Conservation (phyloP, 2,797 vertebrate genomes). For the Onychomys arenicola region DNA sequence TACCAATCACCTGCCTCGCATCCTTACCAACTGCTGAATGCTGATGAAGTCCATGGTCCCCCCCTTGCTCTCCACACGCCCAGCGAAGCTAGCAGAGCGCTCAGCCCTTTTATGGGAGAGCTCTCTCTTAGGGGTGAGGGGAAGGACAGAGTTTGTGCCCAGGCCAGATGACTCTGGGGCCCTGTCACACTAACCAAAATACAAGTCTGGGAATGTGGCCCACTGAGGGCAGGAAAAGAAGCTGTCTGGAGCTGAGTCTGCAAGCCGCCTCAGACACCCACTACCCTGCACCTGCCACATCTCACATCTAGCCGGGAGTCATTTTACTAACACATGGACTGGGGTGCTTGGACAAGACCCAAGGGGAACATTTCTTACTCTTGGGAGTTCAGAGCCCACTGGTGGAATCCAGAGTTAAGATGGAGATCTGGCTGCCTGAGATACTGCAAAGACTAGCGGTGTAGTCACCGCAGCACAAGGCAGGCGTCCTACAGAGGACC, state of each 20-base stretch:
- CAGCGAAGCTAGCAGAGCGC: neutral
- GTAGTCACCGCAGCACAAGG: neutral
- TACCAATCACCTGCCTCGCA: fast-evolving
- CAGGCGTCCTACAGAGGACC: neutral
- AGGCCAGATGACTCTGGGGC: constrained; percentile 65
- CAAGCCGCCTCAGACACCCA: neutral
- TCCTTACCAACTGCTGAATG: constrained; percentile 83
- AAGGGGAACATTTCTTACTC: neutral
- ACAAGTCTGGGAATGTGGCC: constrained; percentile 55
- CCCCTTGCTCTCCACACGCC: constrained; percentile 46
- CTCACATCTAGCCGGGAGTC: neutral
- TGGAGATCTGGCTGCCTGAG: neutral
- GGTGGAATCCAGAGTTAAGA: neutral
- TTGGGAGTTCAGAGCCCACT: neutral
- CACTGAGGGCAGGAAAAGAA: neutral
- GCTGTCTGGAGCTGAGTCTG: constrained; percentile 25
- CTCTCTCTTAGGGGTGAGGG: neutral
- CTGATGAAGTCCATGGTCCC: constrained; percentile 83
- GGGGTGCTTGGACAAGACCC: neutral
- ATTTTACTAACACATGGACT: neutral
- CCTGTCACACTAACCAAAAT: constrained; percentile 79
- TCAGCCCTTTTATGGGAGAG: constrained; percentile 71
- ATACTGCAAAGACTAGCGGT: neutral
- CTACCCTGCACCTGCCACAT: neutral
- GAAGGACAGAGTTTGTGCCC: neutral